Evolutionary conservation across 37 sponge, comb jelly and placozoan species (phyloP), one percentile per base, ranked within the genome.

Genomic region (Amphimedon queenslandica): DNA sequence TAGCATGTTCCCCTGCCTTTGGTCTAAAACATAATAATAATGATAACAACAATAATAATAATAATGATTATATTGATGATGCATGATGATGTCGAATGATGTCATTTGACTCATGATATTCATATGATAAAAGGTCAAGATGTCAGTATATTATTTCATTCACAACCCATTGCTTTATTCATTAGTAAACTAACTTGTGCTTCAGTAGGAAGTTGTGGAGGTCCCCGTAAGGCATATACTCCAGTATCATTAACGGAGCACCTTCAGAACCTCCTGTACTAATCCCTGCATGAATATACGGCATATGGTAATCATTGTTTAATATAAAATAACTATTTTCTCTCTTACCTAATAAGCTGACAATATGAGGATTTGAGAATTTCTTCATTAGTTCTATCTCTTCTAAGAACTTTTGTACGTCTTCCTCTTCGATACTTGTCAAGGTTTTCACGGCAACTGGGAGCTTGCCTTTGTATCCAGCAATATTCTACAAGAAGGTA

Each of bases 181-280:
- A n/a, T n/a, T n/a, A n/a, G 21, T 60, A 60, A 77, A 27, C n/a
- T 25, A 64, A 87, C 87, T 58, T 80, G 58, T 87, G 32, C 28
- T 51, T 55, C n/a, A 25, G 25, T 16, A 87, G 66, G 55, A 87
- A 87, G 37, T 32, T 18, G 35, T 75, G 71, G 18, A 87, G 77
- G 55, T 87, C 87, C 36, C 87, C 87, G 70, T 72, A 87, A 2
- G 72, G 82, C 87, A 87, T 87, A 36, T 77, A 76, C 67, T 87
- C 87, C 37, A 87, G 68, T 32, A 87, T 87, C 87, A 87, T 87
- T 41, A 87, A 72, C 38, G 87, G 87, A 77, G 87, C 87, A 71
- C 73, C 79, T 34, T 75, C 72, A n/a, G 11, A 38, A 36, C 40
- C 42, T 21, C 64, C n/a, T 3, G 64, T 40, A 66, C 56, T 63